Evolutionary conservation across 2,888 invertebrate genomes (phyloP), one percentile per base, ranked within the genome.

Genomic region (Laothoe populi): DNA sequence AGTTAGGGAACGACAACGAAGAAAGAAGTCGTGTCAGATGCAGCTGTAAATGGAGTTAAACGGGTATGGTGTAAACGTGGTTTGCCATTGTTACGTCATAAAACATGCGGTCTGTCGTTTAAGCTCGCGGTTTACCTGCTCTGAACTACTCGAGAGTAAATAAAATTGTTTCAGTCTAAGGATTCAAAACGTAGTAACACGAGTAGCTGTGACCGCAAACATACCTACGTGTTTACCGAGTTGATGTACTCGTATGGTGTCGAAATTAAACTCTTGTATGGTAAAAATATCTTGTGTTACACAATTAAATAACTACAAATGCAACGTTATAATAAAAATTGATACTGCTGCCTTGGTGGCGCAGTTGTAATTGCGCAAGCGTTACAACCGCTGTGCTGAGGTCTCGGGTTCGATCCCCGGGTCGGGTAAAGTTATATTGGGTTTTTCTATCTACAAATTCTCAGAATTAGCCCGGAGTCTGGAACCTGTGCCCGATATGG

Each of bases 41-140:
- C 44, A 7, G 8, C 8, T 19, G 44, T 44, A 19, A 44, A 44
- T 44, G 44, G 19, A 44, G 44, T 19, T 19, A 44, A 44, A 44
- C 44, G 19, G 44, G 44, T 44, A 19, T 44, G 44, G 44, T 44
- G 42, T 42, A 19, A 7, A 5, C 19, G 8, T 19, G 19, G 7
- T 19, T 19, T 19, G 19, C 10, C 23, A 13, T 49, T n/a, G 26
- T 26, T 26, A 16, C 48, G n/a, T 49, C 48, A 26, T n/a, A n/a
- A n/a, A n/a, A n/a, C 48, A 26, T 26, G 26, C 26, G 26, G 16
- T 26, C 26, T 26, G 16, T n/a, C 26, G 26, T 2, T 26, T 49
- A 26, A 26, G 8, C 26, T 49, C 10, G 26, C 48, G 26, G n/a
- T 26, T 48, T 48, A 26, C 48, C 26, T 48, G n/a, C n/a, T 49